Percentiles rank a stretch among this genome's conserved stretches.
Conservation (phyloP, 35 echinoderm and acorn worm genomes). For the Ptychodera flava region DNA sequence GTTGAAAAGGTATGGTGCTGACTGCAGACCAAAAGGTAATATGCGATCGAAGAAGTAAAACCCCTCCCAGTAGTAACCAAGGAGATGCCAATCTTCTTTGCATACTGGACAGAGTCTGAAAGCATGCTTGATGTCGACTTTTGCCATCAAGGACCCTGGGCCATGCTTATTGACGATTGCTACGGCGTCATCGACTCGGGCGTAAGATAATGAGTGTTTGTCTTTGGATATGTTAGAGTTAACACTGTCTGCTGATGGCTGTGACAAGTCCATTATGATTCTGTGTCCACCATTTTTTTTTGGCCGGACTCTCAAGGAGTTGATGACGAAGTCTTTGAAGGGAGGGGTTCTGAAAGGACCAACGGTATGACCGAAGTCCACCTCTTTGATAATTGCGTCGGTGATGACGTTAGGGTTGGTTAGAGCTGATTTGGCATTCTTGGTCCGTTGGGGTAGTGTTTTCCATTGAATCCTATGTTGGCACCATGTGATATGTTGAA, state of each 20-base stretch:
- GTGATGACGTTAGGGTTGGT: neutral
- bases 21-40: neutral
- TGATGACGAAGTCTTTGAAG: neutral
- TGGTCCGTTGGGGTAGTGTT: neutral
- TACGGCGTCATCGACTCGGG: neutral
- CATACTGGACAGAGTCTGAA: neutral
- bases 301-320: neutral
- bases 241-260: neutral
- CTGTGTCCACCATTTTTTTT: neutral
- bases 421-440: neutral
- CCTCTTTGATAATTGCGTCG: neutral
- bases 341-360: neutral
- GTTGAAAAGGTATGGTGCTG: neutral
- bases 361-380: neutral
- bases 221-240: neutral
- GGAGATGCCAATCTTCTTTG: neutral
- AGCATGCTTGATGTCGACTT: neutral
- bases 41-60: neutral
- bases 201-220: neutral
- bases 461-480: neutral
- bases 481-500: neutral
- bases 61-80: neutral
- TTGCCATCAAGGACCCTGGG: neutral
- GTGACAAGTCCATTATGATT: neutral
- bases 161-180: neutral